Evolutionary conservation across 37 sponge, comb jelly and placozoan genomes (phyloP).

Genomic region (Crambe crambe): DNA sequence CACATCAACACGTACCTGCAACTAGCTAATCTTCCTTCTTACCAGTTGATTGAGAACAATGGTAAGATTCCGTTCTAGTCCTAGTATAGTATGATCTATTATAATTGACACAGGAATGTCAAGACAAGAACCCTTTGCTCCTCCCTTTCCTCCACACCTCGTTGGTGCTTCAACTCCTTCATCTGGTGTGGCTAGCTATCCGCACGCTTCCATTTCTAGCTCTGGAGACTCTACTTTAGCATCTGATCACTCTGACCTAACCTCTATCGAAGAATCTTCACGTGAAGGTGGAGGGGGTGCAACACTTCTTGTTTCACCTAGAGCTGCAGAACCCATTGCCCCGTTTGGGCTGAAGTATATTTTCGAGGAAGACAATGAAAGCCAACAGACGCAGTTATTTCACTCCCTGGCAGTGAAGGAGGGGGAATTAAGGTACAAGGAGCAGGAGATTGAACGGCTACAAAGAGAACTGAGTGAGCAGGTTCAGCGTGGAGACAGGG

Average conservation of each 20-base stretch:
- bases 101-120: background rate
- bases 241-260: background rate
- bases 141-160: background rate
- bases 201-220: background rate
- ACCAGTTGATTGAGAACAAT: background rate
- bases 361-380: background rate
- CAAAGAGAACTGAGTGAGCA: constrained; percentile 5
- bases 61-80: too few relatives aligned
- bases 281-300: background rate
- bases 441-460: constrained; percentile 27
- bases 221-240: background rate
- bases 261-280: background rate
- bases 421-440: constrained; percentile 13
- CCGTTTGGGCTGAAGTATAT: constrained; percentile 16
- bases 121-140: background rate
- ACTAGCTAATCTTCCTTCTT: background rate
- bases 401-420: constrained; percentile 1
- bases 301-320: background rate
- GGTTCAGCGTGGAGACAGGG: background rate
- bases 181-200: background rate
- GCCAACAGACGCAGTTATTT: background rate
- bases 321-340: background rate
- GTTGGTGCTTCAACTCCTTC: background rate
- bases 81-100: background rate
- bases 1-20: constrained; percentile 31